Conservation (phyloP, 2,888 invertebrate genomes). For the Eupithecia centaureata region DNA sequence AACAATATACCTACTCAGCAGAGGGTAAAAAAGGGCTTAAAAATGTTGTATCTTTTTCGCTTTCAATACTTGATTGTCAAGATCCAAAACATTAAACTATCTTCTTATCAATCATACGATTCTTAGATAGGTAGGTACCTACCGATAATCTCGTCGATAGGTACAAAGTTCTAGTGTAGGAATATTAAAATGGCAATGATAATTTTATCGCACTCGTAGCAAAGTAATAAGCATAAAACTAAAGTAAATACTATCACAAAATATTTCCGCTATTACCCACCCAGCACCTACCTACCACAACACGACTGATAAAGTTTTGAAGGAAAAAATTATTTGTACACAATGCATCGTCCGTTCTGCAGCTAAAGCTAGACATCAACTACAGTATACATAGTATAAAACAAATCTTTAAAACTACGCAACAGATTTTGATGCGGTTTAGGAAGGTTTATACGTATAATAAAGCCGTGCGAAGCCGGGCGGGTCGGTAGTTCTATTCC, state of each 20-base stretch:
- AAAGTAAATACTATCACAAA: not conserved
- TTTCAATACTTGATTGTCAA: not conserved
- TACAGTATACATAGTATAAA: no score
- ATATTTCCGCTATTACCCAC: not conserved
- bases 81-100: not conserved
- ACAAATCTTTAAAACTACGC: no score
- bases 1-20: not conserved
- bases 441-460: no score
- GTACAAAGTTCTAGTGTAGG: not conserved
- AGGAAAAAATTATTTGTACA: not conserved
- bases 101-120: conserved; percentile 3
- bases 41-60: not conserved
- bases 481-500: no score
- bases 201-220: not conserved
- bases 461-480: no score
- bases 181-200: not conserved
- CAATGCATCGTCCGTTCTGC: no score
- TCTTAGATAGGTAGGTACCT: not conserved
- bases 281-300: not conserved
- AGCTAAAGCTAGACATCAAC: no score
- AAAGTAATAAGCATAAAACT: not conserved
- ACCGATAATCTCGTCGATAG: not conserved
- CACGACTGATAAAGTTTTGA: not conserved
- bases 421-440: no score
- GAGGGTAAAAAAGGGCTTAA: not conserved